A percentile compares a stretch with the other conserved stretches of the same genome.
Evolutionary conservation across 1,140 invertebrate genomes (phyloP).

Genomic region (Andrena cerasifolii): DNA sequence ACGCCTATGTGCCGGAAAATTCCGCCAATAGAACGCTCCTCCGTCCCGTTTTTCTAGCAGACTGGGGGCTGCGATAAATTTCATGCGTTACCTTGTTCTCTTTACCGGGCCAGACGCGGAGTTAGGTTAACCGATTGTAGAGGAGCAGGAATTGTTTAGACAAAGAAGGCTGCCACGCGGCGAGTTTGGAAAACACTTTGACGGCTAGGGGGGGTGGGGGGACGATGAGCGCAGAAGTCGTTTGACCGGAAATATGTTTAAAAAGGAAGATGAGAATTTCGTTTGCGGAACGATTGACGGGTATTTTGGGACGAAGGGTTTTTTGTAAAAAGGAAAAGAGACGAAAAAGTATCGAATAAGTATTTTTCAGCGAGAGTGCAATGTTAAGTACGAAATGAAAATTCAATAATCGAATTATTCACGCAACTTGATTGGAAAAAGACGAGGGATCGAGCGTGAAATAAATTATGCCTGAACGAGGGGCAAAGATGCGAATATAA

Average conservation of each 20-base stretch:
- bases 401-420: neutral
- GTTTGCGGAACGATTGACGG: neutral
- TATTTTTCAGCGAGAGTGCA: neutral
- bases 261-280: neutral
- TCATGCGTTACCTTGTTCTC: neutral
- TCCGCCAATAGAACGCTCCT: neutral
- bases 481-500: neutral
- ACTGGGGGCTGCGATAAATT: neutral
- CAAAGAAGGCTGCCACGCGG: no score
- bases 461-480: neutral
- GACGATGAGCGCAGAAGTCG: no score
- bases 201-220: no score
- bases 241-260: neutral
- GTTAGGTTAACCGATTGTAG: no score
- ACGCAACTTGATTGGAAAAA: no score
- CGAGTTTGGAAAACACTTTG: no score
- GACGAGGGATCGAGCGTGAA: no score
- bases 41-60: neutral
- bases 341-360: neutral
- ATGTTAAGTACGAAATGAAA: neutral
- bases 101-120: no score
- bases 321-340: neutral
- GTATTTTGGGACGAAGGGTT: neutral
- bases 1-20: slow-evolving; percentile 31
- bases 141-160: no score